Base-by-base conservation (phyloP, 2,113 vertebrate species). In the Rhinoderma darwinii region DNA sequence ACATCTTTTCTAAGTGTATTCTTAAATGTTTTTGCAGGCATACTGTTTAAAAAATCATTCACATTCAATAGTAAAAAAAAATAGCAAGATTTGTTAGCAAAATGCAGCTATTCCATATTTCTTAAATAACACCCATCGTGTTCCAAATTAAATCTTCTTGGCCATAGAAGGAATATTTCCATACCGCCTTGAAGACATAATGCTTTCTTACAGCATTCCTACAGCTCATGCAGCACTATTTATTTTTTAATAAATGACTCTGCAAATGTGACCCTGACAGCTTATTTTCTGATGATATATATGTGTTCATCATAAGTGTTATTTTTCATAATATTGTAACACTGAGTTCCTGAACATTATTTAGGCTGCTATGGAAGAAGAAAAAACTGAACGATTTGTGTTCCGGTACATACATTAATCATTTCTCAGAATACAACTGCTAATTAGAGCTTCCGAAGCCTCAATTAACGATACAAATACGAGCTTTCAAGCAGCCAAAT, bases 221-320 rank as follows among this genome's bases (percentile, higher is more conserved):
- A 51, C n/a, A 37, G 66, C 43, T 9, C 14, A 50, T 81, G 25
- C 12, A n/a, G 35, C 54, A 37, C 15, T 37, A 35, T 59, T n/a
- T 43, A 81, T 18, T 68, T 66, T 27, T 30, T 82, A 56, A 74
- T 39, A 41, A 51, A 84, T 84, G 82, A 39, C 50, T 32, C 44
- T 39, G 22, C 5, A 81, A 63, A 81, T 81, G 5, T 63, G 14
- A 41, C 25, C 39, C 20, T 81, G 54, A 81, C 78, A 43, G 37
- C 54, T 81, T 63, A 81, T 81, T 81, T 81, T 54, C 78, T 63
- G 22, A 43, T 61, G 56, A 81, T 81, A 43, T 61, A 81, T 81
- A 81, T 61, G 11, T 43, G 78, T 81, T 43, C 25, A 81, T 56
- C 22, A 61, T 43, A n/a, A 27, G 10, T 41, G 77, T 81, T 63